Base-by-base conservation (phyloP, 2,113 vertebrate genomes). In the Dinomys branickii region DNA sequence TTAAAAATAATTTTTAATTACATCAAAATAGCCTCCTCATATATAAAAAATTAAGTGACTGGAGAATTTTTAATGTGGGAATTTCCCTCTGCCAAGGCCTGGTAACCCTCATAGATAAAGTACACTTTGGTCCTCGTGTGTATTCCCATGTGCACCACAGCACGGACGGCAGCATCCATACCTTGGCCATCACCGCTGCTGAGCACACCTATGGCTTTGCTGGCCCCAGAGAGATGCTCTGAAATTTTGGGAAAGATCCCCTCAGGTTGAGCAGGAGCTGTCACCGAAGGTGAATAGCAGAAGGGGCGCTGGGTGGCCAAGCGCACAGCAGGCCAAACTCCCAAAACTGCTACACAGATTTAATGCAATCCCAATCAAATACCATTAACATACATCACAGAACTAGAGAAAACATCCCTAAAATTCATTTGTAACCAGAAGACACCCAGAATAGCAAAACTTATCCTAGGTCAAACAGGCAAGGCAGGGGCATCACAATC, bases 111-210 rank as follows among this genome's bases (percentile, higher is more conserved):
- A 65, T 33, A 65, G 30, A 33, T 33, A 65, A 65, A 14, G 5
- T 33, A 14, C 30, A 33, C 30, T 65, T 65, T 65, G 11, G 30
- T 11, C 61, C 24, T 61, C 7, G 26, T 12, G 26, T 61, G 28
- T 61, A 61, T 61, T 61, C 28, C 61, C 28, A 63, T 33, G 61
- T 63, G 61, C 61, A 63, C 8, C 28, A 33, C 6, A 33, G 61
- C 28, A 33, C 33, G 28, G 28, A 33, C 10, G 28, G 61, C 61
- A 33, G 28, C 61, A 30, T 30, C 13, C 28, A 63, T 30, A 99
- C 99, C 99, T 99, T 99, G 99, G 97, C 99, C 99, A 99, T 99
- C 99, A n/a, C 99, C 99, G 97, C 99, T 99, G 98, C 99, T 99
- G 65, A 99, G 97, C 99, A 98, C 56, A 99, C 98, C 99, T 96